Evolutionary conservation across 1,140 invertebrate genomes (phyloP).

Genomic region (Drosophila varians): DNA sequence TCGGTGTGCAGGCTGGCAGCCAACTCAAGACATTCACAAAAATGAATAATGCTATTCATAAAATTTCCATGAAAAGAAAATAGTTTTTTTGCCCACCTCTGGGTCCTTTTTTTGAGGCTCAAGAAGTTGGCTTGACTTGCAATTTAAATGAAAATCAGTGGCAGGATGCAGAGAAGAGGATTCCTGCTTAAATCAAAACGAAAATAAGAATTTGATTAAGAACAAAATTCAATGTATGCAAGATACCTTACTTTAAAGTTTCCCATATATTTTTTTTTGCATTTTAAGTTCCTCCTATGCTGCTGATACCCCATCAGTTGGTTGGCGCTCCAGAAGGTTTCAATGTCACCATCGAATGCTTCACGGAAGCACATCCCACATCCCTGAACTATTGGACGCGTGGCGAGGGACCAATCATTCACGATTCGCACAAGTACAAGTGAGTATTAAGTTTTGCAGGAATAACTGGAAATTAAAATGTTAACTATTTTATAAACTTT

Average conservation of each 20-base stretch:
- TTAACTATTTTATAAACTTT: background rate
- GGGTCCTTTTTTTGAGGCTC: conserved; percentile 17
- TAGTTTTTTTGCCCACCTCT: conserved; percentile 27
- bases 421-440: conserved; percentile 92
- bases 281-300: conserved; percentile 76
- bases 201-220: conserved; percentile 36
- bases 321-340: conserved; percentile 92
- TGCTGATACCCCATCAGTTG: conserved; percentile 82
- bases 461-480: too few species aligned
- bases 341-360: conserved; percentile 93
- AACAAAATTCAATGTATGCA: conserved; percentile 20
- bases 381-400: conserved; percentile 96
- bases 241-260: background rate
- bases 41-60: conserved; percentile 71
- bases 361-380: conserved; percentile 95
- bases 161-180: conserved; percentile 42
- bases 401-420: conserved; percentile 94
- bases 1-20: conserved; percentile 11
- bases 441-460: too few species aligned
- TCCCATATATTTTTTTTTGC: background rate
- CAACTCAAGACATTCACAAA: conserved; percentile 21
- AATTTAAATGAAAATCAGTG: conserved; percentile 75
- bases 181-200: conserved; percentile 38
- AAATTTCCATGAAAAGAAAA: conserved; percentile 55
- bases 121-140: conserved; percentile 46